Conservation (phyloP, 1,140 invertebrate genomes). For the Eumeta japonica region DNA sequence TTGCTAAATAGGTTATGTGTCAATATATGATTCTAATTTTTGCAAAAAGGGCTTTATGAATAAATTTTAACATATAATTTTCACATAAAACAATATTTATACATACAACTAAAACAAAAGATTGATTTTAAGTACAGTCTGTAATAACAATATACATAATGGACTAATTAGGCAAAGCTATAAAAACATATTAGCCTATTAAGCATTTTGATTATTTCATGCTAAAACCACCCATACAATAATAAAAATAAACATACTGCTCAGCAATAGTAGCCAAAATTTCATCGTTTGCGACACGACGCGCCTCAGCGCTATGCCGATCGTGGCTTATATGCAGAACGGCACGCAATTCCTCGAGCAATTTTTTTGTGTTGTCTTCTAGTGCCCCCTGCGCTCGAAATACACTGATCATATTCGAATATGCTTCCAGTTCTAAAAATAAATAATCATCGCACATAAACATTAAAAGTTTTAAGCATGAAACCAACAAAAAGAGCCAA, state of each 20-base stretch:
- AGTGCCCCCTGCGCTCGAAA: constrained; percentile 88
- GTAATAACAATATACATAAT: neutral
- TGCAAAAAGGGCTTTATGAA: no score
- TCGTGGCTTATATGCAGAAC: constrained; percentile 85
- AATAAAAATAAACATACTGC: constrained; percentile 63
- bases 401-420: constrained; percentile 82
- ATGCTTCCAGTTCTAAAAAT: constrained; percentile 83
- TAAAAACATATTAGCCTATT: neutral
- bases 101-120: neutral
- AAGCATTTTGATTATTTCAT: neutral
- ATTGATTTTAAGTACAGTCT: no score
- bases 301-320: constrained; percentile 85
- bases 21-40: no score
- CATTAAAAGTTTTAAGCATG: constrained; percentile 10
- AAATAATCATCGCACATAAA: constrained; percentile 22
- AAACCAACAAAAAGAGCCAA: neutral
- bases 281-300: constrained; percentile 88
- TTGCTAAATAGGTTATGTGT: no score
- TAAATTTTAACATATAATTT: neutral
- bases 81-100: neutral
- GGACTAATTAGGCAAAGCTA: neutral
- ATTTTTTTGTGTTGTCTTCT: constrained; percentile 77
- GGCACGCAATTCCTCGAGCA: constrained; percentile 78
- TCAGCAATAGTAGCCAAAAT: constrained; percentile 83
- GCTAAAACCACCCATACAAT: constrained; percentile 20